Base-by-base conservation (phyloP, 2,797 vertebrate genomes). In the Enteromius thamalakanensis region DNA sequence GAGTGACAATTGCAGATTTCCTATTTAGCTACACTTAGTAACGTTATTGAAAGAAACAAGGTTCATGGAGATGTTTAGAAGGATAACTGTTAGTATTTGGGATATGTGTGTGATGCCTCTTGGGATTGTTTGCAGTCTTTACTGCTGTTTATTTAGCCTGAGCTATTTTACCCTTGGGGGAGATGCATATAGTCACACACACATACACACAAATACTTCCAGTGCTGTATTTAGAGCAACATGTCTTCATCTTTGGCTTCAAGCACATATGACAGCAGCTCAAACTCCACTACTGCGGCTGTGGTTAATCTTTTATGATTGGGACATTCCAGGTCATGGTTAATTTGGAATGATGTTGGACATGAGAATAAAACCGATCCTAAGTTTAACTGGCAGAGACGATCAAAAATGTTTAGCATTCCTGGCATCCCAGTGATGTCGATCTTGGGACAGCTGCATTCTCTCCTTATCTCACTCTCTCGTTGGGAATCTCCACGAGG, bases 321-420 rank as follows among this genome's bases (percentile, higher is more conserved):
- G 85, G 76, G 84, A 23, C 86, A 86, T 85, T 90, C 83, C 86
- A 88, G 86, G 80, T 83, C 72, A 76, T n/a, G 58, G 60, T 53
- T 67, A 12, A 84, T 51, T 60, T 62, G 32, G 62, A 37, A 42
- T 68, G 37, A 47, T 60, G 8, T n/a, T 26, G 34, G 51, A 45
- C 40, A 5, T 21, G 40, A 72, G 77, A 79, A 47, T 55, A 58
- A 82, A 69, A 19, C 1, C 23, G 21, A 80, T 80, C 49, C 34
- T 71, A 72, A 40, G 64, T 71, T 45, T 64, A 83, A 53, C 34
- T n/a, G 21, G 49, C n/a, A 21, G 45, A 87, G 81, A 84, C 26
- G 9, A 69, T 71, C 68, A 60, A 79, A 78, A 82, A 85, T 89
- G 87, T 84, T 21, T 40, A 69, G 45, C 70, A 76, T 88, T 84